phyloP scores from a whole-genome alignment of 2,113 vertebrate genomes.

The Platycercus adscitus region DNA sequence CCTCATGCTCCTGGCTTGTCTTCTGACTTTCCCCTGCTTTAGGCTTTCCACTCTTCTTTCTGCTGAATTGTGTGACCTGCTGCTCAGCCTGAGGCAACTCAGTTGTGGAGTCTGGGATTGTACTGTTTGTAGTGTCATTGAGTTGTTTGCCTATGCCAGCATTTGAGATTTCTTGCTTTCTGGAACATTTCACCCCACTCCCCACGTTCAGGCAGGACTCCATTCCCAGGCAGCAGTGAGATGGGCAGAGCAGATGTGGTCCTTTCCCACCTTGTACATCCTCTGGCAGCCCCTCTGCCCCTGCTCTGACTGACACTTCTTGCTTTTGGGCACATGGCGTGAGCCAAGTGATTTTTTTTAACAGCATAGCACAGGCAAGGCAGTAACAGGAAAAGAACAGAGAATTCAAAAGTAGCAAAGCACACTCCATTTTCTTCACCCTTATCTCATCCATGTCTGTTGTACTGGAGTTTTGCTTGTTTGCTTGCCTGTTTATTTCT shows the following conservation, averaged over 20 bases:
- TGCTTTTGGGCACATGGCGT: neutral
- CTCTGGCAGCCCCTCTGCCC: neutral
- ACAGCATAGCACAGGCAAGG: neutral
- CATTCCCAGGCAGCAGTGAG: neutral
- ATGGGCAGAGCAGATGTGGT: neutral
- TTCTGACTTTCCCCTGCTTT: neutral
- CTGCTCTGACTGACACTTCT: neutral
- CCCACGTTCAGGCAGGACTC: neutral
- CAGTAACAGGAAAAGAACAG: neutral
- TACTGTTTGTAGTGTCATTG: accelerated
- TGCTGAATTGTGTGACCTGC: accelerated
- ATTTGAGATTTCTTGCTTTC: neutral
- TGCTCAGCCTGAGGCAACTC: neutral
- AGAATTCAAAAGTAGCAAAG: neutral
- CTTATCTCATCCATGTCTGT: neutral
- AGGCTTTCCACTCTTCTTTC: neutral
- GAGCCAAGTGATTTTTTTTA: accelerated
- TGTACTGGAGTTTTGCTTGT: neutral
- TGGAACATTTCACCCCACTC: neutral
- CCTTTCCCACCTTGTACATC: neutral
- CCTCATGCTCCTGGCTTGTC: neutral
- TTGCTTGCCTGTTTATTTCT: neutral
- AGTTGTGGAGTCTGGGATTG: neutral
- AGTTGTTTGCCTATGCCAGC: too few species aligned
- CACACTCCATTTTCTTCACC: neutral